phyloP scores from a whole-genome alignment of 2,797 vertebrate species.

The Tadarida brasiliensis region DNA sequence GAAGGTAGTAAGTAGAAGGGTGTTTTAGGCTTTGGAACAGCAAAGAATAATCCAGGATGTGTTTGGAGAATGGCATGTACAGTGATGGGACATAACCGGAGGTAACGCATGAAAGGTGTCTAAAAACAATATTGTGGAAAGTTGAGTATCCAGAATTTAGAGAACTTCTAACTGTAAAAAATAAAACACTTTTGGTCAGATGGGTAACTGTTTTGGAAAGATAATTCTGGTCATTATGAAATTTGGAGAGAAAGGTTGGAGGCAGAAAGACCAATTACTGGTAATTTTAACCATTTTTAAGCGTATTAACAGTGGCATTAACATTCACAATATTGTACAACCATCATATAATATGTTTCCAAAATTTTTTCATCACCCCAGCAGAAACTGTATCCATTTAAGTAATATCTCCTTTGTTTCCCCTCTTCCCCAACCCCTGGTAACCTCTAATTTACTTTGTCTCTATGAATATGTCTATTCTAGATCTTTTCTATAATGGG shows the following conservation, averaged over 20 bases:
- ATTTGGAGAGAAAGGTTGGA: background rate
- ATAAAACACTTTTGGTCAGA: background rate
- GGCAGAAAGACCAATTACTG: slow-evolving; percentile 6
- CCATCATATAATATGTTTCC: background rate
- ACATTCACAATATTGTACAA: background rate
- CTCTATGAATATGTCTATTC: background rate
- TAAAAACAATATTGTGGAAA: background rate
- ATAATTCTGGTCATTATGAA: slow-evolving; percentile 42
- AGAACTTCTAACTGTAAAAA: background rate
- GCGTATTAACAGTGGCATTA: background rate
- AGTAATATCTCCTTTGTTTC: background rate
- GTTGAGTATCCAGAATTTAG: background rate
- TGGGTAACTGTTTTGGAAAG: background rate
- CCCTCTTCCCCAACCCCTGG: background rate
- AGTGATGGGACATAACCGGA: background rate
- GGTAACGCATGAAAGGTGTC: background rate
- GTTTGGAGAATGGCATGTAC: background rate
- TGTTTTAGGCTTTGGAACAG: background rate
- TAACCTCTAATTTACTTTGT: slow-evolving; percentile 12
- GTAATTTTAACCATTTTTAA: slow-evolving; percentile 45
- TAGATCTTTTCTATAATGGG: slow-evolving; percentile 17
- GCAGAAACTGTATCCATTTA: background rate
- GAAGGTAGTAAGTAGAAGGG: background rate
- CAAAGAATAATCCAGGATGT: background rate
- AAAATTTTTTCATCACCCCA: background rate